Evolutionary conservation across 1,140 invertebrate species (phyloP), one percentile per base, ranked within the genome.

Genomic region (Bombus pyrosoma): DNA sequence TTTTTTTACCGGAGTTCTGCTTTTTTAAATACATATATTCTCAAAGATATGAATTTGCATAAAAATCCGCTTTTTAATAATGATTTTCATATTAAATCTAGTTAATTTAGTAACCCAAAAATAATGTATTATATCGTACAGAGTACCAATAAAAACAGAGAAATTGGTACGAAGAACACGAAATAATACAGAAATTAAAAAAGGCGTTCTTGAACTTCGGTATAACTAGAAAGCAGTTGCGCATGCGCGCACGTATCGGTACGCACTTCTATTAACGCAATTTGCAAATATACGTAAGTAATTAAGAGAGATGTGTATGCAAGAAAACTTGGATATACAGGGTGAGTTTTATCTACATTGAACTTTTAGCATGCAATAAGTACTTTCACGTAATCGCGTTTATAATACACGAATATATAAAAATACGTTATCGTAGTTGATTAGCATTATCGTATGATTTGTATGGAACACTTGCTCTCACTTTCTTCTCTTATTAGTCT

Each of bases 341-440:
- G n/a, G 2, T 47, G 15, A 15, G 15, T 12, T 41, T 59, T 28
- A 47, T 32, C 18, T 43, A 76, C 1, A 1, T 37, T 5, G 64
- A n/a, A 32, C 3, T 37, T 41, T 76, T 76, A 32, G 34, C 57
- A 57, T 39, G 32, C 18, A 53, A 22, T 9, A 34, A 18, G 2
- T 41, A 28, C 47, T 37, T n/a, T 53, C 72, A 47, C 72, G 41
- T 75, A 82, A 75, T 66, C 39, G 4, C 3, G 5, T 47, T 53
- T 76, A 34, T n/a, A 39, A 10, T 13, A 57, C 53, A 53, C 34
- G n/a, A 87, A 15, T 81, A 32, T 57, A 22, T 18, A 66, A 84
- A 83, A 79, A 47, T 39, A 71, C 66, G 22, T 59, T 84, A 79
- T 84, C 82, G 13, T 9, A 1, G 13, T 15, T 47, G 73, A 83